A percentile compares a stretch with the other conserved stretches of the same genome.
Conservation (phyloP, 2,797 vertebrate genomes). For the Austrolebias charrua region DNA sequence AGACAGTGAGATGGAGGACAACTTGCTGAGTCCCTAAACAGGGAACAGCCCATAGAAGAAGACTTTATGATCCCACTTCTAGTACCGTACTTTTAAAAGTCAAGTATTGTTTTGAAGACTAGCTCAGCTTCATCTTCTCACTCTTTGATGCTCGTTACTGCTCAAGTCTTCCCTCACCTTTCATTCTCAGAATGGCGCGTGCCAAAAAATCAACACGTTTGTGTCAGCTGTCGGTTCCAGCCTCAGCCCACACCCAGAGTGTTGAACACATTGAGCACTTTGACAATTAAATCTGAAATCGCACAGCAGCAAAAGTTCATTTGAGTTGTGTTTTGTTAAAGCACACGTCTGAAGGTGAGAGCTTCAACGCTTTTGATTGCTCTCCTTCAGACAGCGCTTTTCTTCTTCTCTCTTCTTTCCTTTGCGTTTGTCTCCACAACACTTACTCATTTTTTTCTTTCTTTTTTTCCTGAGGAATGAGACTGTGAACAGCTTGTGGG, state of each 20-base stretch:
- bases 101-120: conserved; percentile 31
- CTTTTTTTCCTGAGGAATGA: conserved; percentile 66
- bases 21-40: no score
- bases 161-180: neutral
- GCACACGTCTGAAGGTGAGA: conserved; percentile 47
- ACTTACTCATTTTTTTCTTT: conserved; percentile 63
- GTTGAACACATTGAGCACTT: conserved; percentile 25
- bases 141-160: conserved; percentile 34
- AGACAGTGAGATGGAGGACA: no score
- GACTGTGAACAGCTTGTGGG: conserved; percentile 75
- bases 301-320: conserved; percentile 28
- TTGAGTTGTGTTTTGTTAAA: conserved; percentile 49
- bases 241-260: conserved; percentile 12
- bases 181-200: conserved; percentile 33
- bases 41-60: no score
- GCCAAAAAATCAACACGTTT: conserved; percentile 1
- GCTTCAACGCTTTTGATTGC: conserved; percentile 52
- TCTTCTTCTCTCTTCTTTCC: conserved; percentile 22
- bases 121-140: conserved; percentile 29
- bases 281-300: conserved; percentile 58
- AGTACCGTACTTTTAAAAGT: conserved; percentile 35
- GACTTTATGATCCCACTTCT: neutral
- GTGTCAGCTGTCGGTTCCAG: conserved; percentile 10
- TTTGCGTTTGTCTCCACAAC: conserved; percentile 43
- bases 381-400: conserved; percentile 37